These are phyloP conservation scores for Acrobasis consociella DNA, from an alignment of 2,888 invertebrate genomes.

Conservation along the genomic window DNA sequence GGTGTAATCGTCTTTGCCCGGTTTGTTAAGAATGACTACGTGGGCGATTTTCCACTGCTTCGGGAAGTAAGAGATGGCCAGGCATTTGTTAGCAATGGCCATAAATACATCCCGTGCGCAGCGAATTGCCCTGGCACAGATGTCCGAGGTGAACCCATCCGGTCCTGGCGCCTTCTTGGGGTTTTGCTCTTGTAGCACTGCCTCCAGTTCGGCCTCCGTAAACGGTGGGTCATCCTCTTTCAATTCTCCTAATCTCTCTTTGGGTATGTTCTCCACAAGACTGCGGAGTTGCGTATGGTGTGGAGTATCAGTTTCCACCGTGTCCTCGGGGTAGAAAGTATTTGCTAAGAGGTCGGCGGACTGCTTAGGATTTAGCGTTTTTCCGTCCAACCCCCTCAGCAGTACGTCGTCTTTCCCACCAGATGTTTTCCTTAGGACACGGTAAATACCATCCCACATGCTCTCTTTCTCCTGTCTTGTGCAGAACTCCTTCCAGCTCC, in stretches of 20 bases:
- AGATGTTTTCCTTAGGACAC: conserved; percentile 24
- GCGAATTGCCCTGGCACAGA: conserved; percentile 7
- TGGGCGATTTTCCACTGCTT: background rate
- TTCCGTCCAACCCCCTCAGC: too few species aligned
- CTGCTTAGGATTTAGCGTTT: background rate
- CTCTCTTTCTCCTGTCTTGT: conserved; percentile 4
- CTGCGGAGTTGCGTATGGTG: background rate
- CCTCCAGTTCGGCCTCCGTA: background rate
- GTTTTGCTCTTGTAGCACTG: too few species aligned
- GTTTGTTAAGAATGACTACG: background rate
- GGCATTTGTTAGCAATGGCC: conserved; percentile 6
- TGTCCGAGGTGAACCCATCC: conserved; percentile 10
- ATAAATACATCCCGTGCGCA: background rate
- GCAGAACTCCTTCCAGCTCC: conserved; percentile 23
- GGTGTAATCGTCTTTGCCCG: conserved; percentile 14
- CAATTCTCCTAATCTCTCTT: background rate
- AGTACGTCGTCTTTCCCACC: conserved; percentile 24
- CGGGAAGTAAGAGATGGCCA: conserved; percentile 1
- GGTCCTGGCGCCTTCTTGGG: conserved; percentile 16
- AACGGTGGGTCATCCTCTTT: background rate
- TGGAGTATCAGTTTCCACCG: background rate
- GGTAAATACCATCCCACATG: conserved; percentile 21
- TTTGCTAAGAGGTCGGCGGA: conserved; percentile 24
- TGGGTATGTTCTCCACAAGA: background rate
- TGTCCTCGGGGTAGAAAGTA: conserved; percentile 22